Evolutionary conservation across 2,888 invertebrate species (phyloP), one percentile per base, ranked within the genome.

Genomic region (Bellardia bayeri): DNA sequence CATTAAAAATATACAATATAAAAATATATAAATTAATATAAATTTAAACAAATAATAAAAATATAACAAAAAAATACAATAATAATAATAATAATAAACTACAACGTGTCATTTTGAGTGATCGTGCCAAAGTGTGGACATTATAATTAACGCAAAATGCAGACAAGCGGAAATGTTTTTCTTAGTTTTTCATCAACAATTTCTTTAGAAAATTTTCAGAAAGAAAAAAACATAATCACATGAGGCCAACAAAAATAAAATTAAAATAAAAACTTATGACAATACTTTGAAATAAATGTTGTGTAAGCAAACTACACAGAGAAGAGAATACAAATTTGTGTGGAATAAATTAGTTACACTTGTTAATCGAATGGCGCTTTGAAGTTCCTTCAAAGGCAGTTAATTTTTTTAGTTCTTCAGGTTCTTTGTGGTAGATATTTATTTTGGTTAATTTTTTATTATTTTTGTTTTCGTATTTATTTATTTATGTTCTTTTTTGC

Each of bases 131-230:
- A 88, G 88, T 88, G 89, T 88, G 89, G 90, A 92, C 91, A 91
- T 90, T 91, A 92, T 92, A 92, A 92, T 92, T 92, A 92, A 91
- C 89, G 86, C 88, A 79, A 86, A 88, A 88, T 82, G 86, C 87
- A 87, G 87, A 87, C 87, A 87, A 87, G 87, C 87, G 87, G 87
- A 87, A 87, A 87, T 87, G 85, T 87, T 85, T 82, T 61, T 82
- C 81, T 66, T 82, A 51, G 72, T 66, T 81, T 76, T 80, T 69
- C 81, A 68, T 63, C 45, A 63, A 9, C 23, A 14, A 80, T 56
- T 76, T 76, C 54, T 72, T 66, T 33, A 56, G 72, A 66, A 68
- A 58, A 74, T 49, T 66, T 56, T 56, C 11, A 7, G 7, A 3
- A 23, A 56, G 3, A 56, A 23, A 69, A 45, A 56, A 37, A 61